Conservation (phyloP, 2,888 invertebrate genomes). For the Chalcosyrphus nemorum region DNA sequence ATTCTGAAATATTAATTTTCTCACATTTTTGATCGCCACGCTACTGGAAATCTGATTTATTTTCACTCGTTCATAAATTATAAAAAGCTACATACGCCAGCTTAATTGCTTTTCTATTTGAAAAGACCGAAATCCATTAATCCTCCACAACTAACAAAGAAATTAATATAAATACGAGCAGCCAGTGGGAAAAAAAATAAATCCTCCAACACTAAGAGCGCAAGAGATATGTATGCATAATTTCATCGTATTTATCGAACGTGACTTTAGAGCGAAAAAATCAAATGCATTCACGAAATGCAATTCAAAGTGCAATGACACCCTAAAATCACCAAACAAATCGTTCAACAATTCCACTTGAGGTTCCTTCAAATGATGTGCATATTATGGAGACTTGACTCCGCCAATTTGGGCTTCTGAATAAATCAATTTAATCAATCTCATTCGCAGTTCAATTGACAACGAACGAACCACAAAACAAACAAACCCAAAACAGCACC, state of each 20-base stretch:
- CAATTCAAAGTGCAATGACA: constrained; percentile 61
- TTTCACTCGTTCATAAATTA: background rate
- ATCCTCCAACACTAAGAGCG: constrained; percentile 9
- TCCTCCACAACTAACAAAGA: background rate
- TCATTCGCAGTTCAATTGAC: constrained; percentile 15
- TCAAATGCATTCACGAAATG: constrained; percentile 47
- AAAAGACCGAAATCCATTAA: background rate
- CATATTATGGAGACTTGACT: constrained; percentile 10
- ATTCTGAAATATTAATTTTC: background rate
- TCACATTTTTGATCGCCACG: too few relatives aligned
- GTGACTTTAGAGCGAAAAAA: constrained; percentile 58
- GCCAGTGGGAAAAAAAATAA: constrained; percentile 44
- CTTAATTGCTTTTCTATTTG: background rate
- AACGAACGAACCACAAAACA: background rate
- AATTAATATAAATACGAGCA: background rate
- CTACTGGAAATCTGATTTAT: background rate
- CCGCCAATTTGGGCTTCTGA: background rate
- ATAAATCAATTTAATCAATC: constrained; percentile 42
- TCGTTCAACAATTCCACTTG: constrained; percentile 39
- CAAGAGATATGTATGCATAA: constrained; percentile 57
- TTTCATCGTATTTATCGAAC: constrained; percentile 65
- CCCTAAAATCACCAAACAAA: constrained; percentile 33
- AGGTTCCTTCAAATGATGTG: constrained; percentile 30
- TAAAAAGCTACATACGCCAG: background rate
- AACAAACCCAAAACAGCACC: background rate